These are phyloP conservation scores for Falco concolor DNA, from an alignment of 2,797 vertebrate genomes.

Conservation along the genomic window DNA sequence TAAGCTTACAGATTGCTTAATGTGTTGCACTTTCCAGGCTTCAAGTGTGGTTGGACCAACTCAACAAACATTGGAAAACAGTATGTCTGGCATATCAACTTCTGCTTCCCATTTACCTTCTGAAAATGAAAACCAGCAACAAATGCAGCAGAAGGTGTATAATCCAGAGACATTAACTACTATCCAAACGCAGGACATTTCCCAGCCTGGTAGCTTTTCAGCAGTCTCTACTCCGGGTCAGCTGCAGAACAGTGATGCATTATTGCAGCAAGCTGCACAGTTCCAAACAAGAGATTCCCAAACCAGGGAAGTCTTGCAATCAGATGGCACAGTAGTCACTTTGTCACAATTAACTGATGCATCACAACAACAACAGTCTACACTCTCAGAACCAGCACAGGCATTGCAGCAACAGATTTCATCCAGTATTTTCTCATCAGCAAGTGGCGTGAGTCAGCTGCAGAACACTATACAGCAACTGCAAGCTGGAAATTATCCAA, in stretches of 20 bases:
- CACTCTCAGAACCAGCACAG: conserved; percentile 76
- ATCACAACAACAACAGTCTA: conserved; percentile 72
- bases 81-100: conserved; percentile 76
- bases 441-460: conserved; percentile 85
- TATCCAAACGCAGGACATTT: conserved; percentile 90
- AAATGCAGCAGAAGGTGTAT: conserved; percentile 80
- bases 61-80: conserved; percentile 83
- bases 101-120: conserved; percentile 80
- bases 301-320: conserved; percentile 81
- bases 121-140: conserved; percentile 82
- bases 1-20: not conserved
- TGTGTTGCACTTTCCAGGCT: conserved; percentile 63
- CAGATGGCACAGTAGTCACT: conserved; percentile 77
- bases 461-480: conserved; percentile 93
- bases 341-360: conserved; percentile 82
- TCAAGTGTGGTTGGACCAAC: conserved; percentile 81
- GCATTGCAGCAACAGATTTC: conserved; percentile 79
- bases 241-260: conserved; percentile 81
- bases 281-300: conserved; percentile 82
- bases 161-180: conserved; percentile 82
- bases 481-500: conserved; percentile 85
- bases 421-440: conserved; percentile 81
- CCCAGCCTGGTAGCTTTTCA: conserved; percentile 79
- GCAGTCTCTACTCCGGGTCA: conserved; percentile 72
- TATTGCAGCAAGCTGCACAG: conserved; percentile 85